Percentiles rank a stretch among this genome's conserved stretches.
Conservation (phyloP, 1,140 invertebrate genomes). For the Grapholita molesta region DNA sequence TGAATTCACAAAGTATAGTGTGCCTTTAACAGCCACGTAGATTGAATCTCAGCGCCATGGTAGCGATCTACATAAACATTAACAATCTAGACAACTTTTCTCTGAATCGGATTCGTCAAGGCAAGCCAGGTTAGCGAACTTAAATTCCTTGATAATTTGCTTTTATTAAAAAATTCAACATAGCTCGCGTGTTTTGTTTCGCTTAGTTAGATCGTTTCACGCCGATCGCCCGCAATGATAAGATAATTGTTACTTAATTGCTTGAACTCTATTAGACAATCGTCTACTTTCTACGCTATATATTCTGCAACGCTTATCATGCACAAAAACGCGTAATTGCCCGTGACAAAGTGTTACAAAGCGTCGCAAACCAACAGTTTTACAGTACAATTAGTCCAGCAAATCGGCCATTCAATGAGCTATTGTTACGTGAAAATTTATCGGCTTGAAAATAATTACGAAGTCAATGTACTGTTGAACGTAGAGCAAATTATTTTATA, state of each 20-base stretch:
- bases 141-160: not conserved
- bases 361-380: not conserved
- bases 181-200: conserved; percentile 2
- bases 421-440: not conserved
- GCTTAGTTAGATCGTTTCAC: conserved; percentile 6
- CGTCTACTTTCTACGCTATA: not conserved
- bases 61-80: not conserved
- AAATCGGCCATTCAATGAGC: not conserved
- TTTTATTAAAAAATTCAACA: not conserved
- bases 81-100: not conserved
- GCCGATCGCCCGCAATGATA: not conserved
- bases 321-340: not conserved
- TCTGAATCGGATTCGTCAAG: not conserved
- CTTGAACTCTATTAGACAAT: conserved; percentile 12
- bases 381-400: not conserved
- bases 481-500: not conserved
- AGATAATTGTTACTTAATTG: conserved; percentile 16
- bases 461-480: not conserved
- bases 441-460: not conserved
- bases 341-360: conserved; percentile 1
- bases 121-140: not conserved
- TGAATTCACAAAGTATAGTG: too few species aligned
- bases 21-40: not conserved
- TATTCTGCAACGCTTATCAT: conserved; percentile 3
- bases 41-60: not conserved